Evolutionary conservation across 1,140 invertebrate genomes (phyloP), one percentile per base, ranked within the genome.

Genomic region (Trachelipus rathkii): DNA sequence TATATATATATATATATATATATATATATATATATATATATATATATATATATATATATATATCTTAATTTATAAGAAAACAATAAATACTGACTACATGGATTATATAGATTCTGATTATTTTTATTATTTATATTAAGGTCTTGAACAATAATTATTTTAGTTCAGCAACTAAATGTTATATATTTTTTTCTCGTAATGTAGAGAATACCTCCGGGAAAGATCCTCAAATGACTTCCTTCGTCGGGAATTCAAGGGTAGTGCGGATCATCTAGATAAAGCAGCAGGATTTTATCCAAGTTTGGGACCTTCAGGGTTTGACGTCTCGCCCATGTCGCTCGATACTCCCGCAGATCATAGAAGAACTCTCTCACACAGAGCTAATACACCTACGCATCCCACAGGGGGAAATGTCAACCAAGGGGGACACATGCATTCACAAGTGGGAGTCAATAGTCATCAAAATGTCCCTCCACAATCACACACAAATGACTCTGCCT

Each of bases 131-230:
- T 3, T 60, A 60, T 60, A 60, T 60, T 33, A 33, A 33, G 33
- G 33, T 33, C 33, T 6, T 33, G 33, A 33, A 33, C 33, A 33
- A 33, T 33, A 33, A 6, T 33, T 33, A 33, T 33, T 33, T 33
- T 33, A 33, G 33, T 33, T 3, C 6, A 3, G 33, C 33, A 33
- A 33, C 33, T 33, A 33, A 33, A n/a, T 15, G 7, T 10, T 60
- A 9, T 60, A 13, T 60, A 33, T 53, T 13, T 23, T n/a, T 8
- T 45, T 13, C 23, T 69, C 43, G 0, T 60, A 10, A 53, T 24
- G n/a, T 72, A 74, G 77, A 71, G 77, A 78, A 71, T 78, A 71
- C 73, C 60, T 74, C 46, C 72, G 72, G 9, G 77, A 78, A n/a
- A 24, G 77, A 11, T 69, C 74, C 44, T 72, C 77, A 7, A 53